These are phyloP conservation scores for Oncorhynchus mykiss DNA, from an alignment of 2,113 vertebrate genomes.

Conservation along the genomic window DNA sequence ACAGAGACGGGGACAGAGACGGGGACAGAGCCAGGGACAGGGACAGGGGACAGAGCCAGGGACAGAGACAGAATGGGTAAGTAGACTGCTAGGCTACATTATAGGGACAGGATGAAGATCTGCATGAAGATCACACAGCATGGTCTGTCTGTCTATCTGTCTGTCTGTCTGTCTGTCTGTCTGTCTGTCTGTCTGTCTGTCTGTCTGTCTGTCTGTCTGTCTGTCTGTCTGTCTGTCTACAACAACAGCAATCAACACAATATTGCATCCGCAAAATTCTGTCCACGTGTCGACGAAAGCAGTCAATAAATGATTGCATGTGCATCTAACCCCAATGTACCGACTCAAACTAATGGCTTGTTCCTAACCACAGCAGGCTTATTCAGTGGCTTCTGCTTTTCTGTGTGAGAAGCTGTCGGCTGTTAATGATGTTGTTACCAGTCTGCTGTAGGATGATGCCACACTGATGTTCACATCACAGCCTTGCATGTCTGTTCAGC, in stretches of 20 bases:
- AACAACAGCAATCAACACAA: too few species aligned
- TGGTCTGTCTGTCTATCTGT: neutral
- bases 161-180: neutral
- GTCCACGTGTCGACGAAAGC: neutral
- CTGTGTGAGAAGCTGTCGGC: neutral
- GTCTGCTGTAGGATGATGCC: neutral
- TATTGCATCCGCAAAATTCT: too few species aligned
- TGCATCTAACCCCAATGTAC: neutral
- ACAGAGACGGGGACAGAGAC: too few species aligned
- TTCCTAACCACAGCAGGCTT: neutral
- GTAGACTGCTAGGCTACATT: slow-evolving; percentile 7
- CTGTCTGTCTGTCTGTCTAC: neutral
- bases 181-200: too few species aligned
- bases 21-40: too few species aligned
- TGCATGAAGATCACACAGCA: neutral
- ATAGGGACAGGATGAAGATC: neutral
- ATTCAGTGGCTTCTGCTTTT: neutral
- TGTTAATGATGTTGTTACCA: neutral
- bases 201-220: neutral
- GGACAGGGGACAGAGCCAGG: too few species aligned
- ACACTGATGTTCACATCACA: neutral
- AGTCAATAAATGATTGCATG: neutral
- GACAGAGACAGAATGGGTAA: slow-evolving; percentile 55
- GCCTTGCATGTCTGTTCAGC: neutral
- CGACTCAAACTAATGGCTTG: neutral